Conservation (phyloP, 2,888 invertebrate species). For the Zelleria hepariella region DNA sequence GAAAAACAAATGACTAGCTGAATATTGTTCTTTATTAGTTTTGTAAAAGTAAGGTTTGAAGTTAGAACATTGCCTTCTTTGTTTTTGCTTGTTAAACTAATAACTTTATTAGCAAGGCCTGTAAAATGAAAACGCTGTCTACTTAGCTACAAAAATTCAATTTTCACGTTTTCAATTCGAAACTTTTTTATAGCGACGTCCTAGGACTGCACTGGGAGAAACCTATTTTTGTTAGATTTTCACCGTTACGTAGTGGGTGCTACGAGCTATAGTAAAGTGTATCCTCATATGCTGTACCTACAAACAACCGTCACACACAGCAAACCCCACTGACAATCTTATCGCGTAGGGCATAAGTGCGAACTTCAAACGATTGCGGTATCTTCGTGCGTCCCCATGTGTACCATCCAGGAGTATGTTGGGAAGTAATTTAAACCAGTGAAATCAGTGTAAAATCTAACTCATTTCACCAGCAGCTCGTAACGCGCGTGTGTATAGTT, state of each 20-base stretch:
- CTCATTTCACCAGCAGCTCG: neutral
- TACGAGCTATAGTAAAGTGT: too few relatives aligned
- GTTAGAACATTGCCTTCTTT: neutral
- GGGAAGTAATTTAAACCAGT: neutral
- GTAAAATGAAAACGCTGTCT: neutral
- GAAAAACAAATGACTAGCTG: neutral
- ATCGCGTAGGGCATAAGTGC: too few relatives aligned
- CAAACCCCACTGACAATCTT: too few relatives aligned
- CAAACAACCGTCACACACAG: too few relatives aligned
- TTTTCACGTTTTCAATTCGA: neutral
- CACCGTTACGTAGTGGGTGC: too few relatives aligned
- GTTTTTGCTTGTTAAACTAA: neutral
- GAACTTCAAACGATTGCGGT: too few relatives aligned
- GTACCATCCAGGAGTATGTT: too few relatives aligned
- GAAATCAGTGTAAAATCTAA: neutral
- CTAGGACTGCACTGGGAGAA: neutral
- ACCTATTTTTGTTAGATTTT: too few relatives aligned
- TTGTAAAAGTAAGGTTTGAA: neutral
- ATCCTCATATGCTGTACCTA: too few relatives aligned
- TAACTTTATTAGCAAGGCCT: neutral
- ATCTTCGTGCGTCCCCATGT: too few relatives aligned
- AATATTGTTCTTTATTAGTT: neutral
- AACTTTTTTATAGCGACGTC: neutral
- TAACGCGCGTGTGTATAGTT: neutral
- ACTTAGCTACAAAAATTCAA: neutral